Conservation (phyloP, 2,888 invertebrate species). For the Apantesis nais region DNA sequence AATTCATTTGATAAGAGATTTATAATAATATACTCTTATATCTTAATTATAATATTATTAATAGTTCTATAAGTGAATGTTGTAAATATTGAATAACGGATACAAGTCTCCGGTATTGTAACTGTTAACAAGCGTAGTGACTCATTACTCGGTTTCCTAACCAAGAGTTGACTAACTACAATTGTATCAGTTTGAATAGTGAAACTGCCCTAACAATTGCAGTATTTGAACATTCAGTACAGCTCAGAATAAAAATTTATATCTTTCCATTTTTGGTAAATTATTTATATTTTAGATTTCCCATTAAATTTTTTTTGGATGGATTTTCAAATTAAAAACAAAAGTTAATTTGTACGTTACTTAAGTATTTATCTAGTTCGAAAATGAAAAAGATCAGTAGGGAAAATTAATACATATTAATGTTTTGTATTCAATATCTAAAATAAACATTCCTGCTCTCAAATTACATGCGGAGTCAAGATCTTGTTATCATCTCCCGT, state of each 20-base stretch:
- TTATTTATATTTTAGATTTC: background rate
- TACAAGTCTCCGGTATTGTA: constrained; percentile 1
- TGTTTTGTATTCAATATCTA: constrained; percentile 2
- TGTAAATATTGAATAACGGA: constrained; percentile 4
- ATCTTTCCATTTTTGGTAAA: background rate
- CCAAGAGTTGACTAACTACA: constrained; percentile 25
- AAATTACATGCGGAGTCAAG: constrained; percentile 5
- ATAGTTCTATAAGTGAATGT: constrained; percentile 1
- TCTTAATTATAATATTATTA: constrained; percentile 9
- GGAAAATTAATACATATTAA: background rate
- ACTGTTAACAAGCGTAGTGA: constrained; percentile 21
- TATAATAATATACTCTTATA: background rate
- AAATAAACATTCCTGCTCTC: constrained; percentile 1
- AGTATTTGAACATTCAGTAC: constrained; percentile 15
- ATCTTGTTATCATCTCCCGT: constrained; percentile 24
- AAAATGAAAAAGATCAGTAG: background rate
- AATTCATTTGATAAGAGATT: constrained; percentile 9
- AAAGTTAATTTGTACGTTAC: background rate
- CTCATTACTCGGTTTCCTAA: constrained; percentile 31
- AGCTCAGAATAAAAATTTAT: background rate
- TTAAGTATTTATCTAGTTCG: background rate
- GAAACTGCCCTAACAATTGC: constrained; percentile 20
- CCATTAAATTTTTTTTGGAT: background rate
- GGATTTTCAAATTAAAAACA: background rate
- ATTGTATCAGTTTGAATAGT: constrained; percentile 28